phyloP scores from a whole-genome alignment of 2,797 vertebrate genomes.

The Onychomys arenicola region DNA sequence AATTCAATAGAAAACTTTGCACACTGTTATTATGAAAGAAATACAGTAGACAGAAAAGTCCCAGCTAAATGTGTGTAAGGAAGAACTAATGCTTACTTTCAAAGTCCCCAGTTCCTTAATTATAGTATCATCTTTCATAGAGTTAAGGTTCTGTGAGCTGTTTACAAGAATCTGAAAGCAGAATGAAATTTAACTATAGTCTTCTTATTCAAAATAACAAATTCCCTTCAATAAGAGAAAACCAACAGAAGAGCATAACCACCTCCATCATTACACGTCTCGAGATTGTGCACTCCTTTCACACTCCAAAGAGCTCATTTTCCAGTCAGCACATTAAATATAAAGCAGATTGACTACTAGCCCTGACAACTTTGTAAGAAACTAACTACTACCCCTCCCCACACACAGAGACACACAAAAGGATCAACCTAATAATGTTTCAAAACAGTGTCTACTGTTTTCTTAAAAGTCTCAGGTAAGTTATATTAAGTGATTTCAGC shows the following conservation, averaged over 20 bases:
- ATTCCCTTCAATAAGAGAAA: slow-evolving; percentile 49
- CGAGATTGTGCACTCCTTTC: not conserved
- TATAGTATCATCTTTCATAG: slow-evolving; percentile 53
- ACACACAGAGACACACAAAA: not conserved
- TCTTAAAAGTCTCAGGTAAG: not conserved
- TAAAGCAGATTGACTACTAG: not conserved
- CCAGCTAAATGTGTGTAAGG: not conserved
- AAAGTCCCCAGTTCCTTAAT: slow-evolving; percentile 75
- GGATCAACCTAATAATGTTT: slow-evolving; percentile 29
- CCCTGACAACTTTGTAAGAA: not conserved
- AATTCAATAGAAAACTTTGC: slow-evolving; percentile 62
- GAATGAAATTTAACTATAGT: not conserved
- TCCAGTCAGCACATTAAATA: slow-evolving; percentile 34
- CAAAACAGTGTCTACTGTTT: slow-evolving; percentile 24
- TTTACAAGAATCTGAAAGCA: slow-evolving; percentile 48
- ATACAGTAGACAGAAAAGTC: slow-evolving; percentile 62
- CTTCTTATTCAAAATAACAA: slow-evolving; percentile 59
- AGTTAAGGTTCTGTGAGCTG: slow-evolving; percentile 69
- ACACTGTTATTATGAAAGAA: slow-evolving; percentile 74
- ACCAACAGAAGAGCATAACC: slow-evolving; percentile 60
- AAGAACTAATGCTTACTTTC: slow-evolving; percentile 72
- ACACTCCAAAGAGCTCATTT: not conserved
- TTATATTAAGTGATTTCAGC: slow-evolving; percentile 50
- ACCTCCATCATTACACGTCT: slow-evolving; percentile 30
- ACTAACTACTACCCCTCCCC: no score